Evolutionary conservation across 2,888 invertebrate genomes (phyloP).

Genomic region (Drosophila dives): DNA sequence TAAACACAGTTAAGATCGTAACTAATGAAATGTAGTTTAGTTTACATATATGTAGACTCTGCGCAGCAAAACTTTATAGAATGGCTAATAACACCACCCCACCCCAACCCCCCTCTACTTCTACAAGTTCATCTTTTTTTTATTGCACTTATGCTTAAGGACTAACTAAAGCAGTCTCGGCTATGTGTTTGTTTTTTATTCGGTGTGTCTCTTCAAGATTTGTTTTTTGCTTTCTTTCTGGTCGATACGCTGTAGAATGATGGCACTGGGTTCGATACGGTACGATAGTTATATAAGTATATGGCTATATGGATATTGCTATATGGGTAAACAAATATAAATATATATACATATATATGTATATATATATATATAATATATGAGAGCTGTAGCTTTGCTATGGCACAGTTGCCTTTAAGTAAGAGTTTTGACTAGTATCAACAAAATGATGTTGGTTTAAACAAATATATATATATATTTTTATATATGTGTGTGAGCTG

Average conservation of each 20-base stretch:
- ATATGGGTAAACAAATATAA: conserved; percentile 3
- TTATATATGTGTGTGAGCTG: conserved; percentile 37
- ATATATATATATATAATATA: conserved; percentile 28
- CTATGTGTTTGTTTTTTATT: conserved; percentile 46
- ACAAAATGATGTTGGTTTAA: conserved; percentile 43
- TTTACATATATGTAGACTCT: conserved; percentile 60
- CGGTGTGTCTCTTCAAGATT: conserved; percentile 46
- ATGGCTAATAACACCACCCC: conserved; percentile 12
- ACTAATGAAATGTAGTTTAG: conserved; percentile 30
- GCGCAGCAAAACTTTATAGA: conserved; percentile 62
- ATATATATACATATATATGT: conserved; percentile 25
- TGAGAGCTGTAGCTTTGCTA: conserved; percentile 67
- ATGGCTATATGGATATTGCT: conserved; percentile 20
- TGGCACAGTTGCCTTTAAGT: conserved; percentile 76
- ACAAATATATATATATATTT: conserved; percentile 8
- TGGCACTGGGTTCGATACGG: conserved; percentile 57
- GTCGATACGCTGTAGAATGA: conserved; percentile 43
- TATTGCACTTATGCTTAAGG: conserved; percentile 76
- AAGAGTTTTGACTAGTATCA: conserved; percentile 73
- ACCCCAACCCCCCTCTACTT: neutral
- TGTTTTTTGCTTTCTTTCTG: conserved; percentile 12
- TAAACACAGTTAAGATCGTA: conserved; percentile 43
- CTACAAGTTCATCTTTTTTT: conserved; percentile 10
- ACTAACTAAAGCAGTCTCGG: conserved; percentile 79
- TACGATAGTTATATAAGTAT: conserved; percentile 14